Evolutionary conservation across 2,888 invertebrate species (phyloP).

Genomic region (Yponomeuta cagnagella): DNA sequence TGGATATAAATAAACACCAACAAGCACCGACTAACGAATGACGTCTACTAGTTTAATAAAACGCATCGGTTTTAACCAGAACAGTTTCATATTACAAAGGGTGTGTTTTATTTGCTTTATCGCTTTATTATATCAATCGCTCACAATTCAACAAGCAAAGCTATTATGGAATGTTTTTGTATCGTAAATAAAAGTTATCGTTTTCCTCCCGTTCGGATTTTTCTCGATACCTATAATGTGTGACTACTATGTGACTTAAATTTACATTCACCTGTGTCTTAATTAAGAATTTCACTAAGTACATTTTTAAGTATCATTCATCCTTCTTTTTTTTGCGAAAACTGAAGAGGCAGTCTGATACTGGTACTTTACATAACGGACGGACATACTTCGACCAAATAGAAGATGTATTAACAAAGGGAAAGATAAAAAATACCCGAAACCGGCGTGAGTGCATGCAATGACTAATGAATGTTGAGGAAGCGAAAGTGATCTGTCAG

Average conservation of each 20-base stretch:
- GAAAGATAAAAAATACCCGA: no score
- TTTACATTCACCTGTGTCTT: no score
- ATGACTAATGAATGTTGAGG: no score
- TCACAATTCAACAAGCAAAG: background rate
- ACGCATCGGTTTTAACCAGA: background rate
- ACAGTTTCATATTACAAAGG: background rate
- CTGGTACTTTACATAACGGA: no score
- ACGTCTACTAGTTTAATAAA: background rate
- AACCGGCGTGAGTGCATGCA: no score
- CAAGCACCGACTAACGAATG: background rate
- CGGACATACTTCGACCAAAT: no score
- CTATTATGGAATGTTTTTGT: background rate
- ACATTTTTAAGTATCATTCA: no score
- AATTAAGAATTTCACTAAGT: no score
- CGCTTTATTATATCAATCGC: background rate
- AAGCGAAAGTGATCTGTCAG: no score
- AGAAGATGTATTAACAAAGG: no score
- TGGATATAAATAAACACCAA: background rate
- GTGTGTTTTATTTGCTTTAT: background rate
- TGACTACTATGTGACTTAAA: background rate
- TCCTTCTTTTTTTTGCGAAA: no score
- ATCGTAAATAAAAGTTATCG: background rate
- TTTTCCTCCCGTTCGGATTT: background rate
- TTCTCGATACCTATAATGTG: background rate
- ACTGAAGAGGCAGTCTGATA: no score